These are phyloP conservation scores for Drosophila watanabei DNA, from an alignment of 1,140 invertebrate genomes.

Conservation along the genomic window DNA sequence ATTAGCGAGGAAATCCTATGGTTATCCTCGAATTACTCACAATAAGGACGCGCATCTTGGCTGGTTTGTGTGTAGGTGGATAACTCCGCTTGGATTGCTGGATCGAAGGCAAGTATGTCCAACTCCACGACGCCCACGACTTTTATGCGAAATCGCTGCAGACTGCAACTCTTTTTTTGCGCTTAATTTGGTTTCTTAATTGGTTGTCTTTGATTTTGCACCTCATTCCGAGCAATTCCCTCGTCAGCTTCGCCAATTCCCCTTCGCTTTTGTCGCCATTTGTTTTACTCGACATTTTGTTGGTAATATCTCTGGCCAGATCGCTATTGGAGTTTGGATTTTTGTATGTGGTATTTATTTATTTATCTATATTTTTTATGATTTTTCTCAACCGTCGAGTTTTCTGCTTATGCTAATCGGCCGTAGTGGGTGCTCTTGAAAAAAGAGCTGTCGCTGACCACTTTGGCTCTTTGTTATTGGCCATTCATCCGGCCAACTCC, in stretches of 20 bases:
- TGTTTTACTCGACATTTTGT: slow-evolving; percentile 11
- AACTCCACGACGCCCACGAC: slow-evolving; percentile 60
- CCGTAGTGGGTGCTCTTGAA: slow-evolving; percentile 82
- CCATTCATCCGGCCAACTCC: slow-evolving; percentile 52
- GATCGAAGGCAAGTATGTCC: slow-evolving; percentile 56
- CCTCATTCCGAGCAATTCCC: slow-evolving; percentile 32
- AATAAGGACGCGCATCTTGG: slow-evolving; percentile 73
- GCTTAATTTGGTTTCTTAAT: slow-evolving; percentile 43
- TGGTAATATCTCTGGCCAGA: slow-evolving; percentile 9
- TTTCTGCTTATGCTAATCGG: slow-evolving; percentile 65
- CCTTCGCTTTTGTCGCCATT: slow-evolving; percentile 44
- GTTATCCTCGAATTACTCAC: slow-evolving; percentile 46
- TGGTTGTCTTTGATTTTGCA: slow-evolving; percentile 45
- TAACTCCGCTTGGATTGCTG: slow-evolving; percentile 55
- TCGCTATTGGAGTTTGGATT: not conserved
- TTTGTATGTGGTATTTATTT: not conserved
- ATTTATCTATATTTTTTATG: slow-evolving; percentile 45
- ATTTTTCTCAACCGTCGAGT: slow-evolving; percentile 53
- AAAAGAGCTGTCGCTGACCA: slow-evolving; percentile 59
- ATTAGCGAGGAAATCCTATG: not conserved
- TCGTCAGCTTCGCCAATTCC: slow-evolving; percentile 30
- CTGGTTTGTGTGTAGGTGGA: slow-evolving; percentile 37
- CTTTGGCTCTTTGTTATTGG: slow-evolving; percentile 64
- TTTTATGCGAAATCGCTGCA: slow-evolving; percentile 63
- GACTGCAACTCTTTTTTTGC: slow-evolving; percentile 31